Evolutionary conservation across 2,797 vertebrate species (phyloP), one percentile per base, ranked within the genome.

Genomic region (Dryobates pubescens): DNA sequence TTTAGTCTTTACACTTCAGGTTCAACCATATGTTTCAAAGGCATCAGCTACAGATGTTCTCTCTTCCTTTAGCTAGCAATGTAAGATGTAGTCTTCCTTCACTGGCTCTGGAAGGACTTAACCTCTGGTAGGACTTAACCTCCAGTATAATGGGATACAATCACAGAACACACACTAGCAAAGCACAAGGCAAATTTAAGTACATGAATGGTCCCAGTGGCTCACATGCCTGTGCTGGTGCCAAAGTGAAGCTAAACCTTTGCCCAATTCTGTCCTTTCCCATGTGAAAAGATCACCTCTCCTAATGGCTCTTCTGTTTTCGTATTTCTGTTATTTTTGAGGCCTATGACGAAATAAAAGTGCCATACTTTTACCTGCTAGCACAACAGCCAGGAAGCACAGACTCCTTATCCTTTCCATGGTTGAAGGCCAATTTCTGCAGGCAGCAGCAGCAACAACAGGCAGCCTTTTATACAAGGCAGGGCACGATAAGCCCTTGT

Each of bases 381-480:
- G 78, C 41, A 65, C 47, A 63, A 49, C 6, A 7, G 83, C 90
- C 76, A 93, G 56, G 80, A 90, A 76, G 13, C 82, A 72, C 20
- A 77, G 54, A 41, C 45, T 67, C 86, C 65, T 81, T 30, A 59
- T 91, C 58, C 32, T 30, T 23, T 76, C 85, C 89, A 70, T 91
- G 78, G 58, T 3, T 4, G 4, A 64, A 64, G 3, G 38, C 62
- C 2, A 3, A n/a, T 14, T 12, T 53, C 58, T 32, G 14, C 4
- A 17, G 30, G 26, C 24, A 45, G 23, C 22, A 51, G 49, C 49
- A 51, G 23, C 23, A 13, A 51, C 23, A 13, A 12, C 27, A 18
- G 0, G 3, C 27, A 41, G 70, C 27, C 83, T 96, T 94, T 95
- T 94, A 95, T 94, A 74, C 9, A 41, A 12, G n/a, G 19, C 68